phyloP scores from a whole-genome alignment of 2,888 invertebrate genomes.

The Melanotus villosus region DNA sequence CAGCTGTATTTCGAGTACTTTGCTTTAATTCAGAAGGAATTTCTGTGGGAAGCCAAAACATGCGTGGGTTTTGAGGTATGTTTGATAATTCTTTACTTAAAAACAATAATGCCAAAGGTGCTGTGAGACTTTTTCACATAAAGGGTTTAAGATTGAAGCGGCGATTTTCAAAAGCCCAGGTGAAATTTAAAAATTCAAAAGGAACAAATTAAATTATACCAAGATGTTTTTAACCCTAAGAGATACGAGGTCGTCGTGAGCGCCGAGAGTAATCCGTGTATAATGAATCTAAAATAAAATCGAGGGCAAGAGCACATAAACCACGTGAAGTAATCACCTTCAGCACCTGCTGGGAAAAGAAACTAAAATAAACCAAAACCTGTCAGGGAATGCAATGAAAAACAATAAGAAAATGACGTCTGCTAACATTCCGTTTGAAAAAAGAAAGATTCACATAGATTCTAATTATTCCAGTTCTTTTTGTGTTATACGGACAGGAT shows the following conservation, averaged over 20 bases:
- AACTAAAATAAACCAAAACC: slow-evolving; percentile 37
- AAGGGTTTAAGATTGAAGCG: neutral
- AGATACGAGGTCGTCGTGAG: neutral
- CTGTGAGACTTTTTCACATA: too few relatives aligned
- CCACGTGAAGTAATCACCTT: slow-evolving; percentile 36
- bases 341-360: slow-evolving; percentile 38
- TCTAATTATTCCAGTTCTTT: slow-evolving; percentile 13
- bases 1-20: slow-evolving; percentile 2
- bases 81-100: slow-evolving; percentile 5
- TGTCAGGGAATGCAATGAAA: slow-evolving; percentile 16
- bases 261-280: neutral
- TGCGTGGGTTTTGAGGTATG: slow-evolving; percentile 15
- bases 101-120: too few relatives aligned
- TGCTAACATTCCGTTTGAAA: slow-evolving; percentile 22
- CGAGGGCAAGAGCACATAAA: slow-evolving; percentile 42
- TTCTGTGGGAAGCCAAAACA: slow-evolving; percentile 15
- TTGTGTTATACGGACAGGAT: slow-evolving; percentile 12
- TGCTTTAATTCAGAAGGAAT: slow-evolving; percentile 4
- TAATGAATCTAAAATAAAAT: slow-evolving; percentile 31
- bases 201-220: neutral
- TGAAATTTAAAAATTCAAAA: neutral
- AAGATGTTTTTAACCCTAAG: neutral
- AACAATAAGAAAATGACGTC: slow-evolving; percentile 25
- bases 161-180: too few relatives aligned
- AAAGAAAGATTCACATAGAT: neutral